phyloP scores from a whole-genome alignment of 2,888 invertebrate genomes.

The Amblyteles armatorius region DNA sequence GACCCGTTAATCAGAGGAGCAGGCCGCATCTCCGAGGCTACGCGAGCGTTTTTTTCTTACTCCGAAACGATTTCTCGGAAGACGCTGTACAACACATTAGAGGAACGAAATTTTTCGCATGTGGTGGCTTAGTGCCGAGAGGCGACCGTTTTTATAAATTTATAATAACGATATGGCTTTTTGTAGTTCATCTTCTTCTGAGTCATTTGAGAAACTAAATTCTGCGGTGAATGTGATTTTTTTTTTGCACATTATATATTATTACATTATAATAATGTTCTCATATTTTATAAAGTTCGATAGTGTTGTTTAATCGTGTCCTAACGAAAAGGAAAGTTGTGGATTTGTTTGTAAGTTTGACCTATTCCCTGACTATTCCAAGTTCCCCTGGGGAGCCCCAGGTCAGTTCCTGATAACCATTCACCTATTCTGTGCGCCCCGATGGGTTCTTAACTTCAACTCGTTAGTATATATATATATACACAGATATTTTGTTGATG shows the following conservation, averaged over 20 bases:
- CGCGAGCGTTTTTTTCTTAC: slow-evolving; percentile 10
- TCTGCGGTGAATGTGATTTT: background rate
- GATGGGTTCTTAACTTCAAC: background rate
- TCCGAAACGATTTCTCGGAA: background rate
- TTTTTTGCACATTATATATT: too few relatives aligned
- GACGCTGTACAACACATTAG: background rate
- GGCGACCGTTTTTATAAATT: background rate
- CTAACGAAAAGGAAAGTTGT: too few relatives aligned
- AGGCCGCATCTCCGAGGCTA: slow-evolving; percentile 59
- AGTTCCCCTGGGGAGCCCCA: background rate
- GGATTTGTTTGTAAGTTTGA: too few relatives aligned
- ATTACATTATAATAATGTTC: too few relatives aligned
- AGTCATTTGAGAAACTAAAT: background rate
- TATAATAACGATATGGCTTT: background rate
- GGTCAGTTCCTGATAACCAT: background rate
- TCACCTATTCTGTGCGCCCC: too few relatives aligned
- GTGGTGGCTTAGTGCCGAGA: background rate
- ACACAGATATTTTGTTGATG: too few relatives aligned
- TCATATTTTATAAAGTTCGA: too few relatives aligned
- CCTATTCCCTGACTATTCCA: background rate
- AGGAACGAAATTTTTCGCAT: background rate
- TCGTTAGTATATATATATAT: background rate
- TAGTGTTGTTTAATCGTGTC: background rate
- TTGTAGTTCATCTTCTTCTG: background rate
- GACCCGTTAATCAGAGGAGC: slow-evolving; percentile 78